phyloP scores from a whole-genome alignment of 30 jellyfish, hydroid and myxozoan genomes.

The Nemopilema nomurai region DNA sequence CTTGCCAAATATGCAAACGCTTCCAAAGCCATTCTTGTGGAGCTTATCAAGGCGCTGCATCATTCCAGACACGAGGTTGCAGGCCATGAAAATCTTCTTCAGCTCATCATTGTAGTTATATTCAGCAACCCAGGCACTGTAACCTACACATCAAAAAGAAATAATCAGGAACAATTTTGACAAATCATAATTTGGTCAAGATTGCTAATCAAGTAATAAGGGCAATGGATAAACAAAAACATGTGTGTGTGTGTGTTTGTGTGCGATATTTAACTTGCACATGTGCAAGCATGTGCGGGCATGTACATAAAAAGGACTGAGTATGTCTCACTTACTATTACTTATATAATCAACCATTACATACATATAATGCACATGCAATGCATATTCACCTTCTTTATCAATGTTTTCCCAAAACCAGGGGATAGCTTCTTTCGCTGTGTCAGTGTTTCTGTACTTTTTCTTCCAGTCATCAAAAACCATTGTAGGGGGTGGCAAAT shows the following conservation, averaged over 20 bases:
- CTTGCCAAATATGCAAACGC: slow-evolving; percentile 53
- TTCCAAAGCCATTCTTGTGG: slow-evolving; percentile 75
- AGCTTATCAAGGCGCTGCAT: slow-evolving; percentile 86
- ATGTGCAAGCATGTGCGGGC: no score
- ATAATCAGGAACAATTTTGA: not conserved
- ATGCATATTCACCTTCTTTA: slow-evolving; percentile 57
- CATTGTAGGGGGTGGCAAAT: slow-evolving; percentile 80
- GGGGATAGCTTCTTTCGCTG: slow-evolving; percentile 72
- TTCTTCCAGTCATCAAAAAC: slow-evolving; percentile 93
- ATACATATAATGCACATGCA: no score
- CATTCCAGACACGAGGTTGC: slow-evolving; percentile 89
- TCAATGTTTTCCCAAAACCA: slow-evolving; percentile 94
- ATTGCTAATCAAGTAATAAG: no score
- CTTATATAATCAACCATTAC: no score
- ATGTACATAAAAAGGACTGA: no score
- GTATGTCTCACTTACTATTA: no score
- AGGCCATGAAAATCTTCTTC: slow-evolving; percentile 63
- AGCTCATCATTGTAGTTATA: slow-evolving; percentile 82
- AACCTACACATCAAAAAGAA: slow-evolving; percentile 33
- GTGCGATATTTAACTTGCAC: no score
- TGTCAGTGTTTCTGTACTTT: slow-evolving; percentile 76
- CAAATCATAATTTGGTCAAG: no score
- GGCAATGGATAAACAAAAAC: no score
- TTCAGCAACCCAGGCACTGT: slow-evolving; percentile 85
- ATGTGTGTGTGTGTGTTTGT: no score